Evolutionary conservation across 2,888 invertebrate genomes (phyloP), one percentile per base, ranked within the genome.

Genomic region (Drosophila falleni): DNA sequence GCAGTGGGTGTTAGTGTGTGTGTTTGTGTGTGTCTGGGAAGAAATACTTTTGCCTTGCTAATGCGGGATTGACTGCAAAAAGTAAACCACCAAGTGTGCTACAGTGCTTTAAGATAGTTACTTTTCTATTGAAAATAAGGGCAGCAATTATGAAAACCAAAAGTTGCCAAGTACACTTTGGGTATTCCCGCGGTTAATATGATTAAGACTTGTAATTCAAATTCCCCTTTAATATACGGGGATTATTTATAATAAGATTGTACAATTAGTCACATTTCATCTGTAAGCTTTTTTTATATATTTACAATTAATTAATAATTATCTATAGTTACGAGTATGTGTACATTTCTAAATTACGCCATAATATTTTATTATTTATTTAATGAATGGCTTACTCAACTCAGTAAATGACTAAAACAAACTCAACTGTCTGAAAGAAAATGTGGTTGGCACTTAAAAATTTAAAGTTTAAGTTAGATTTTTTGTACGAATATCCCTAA

Each of bases 1-100:
- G n/a, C 64, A 60, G 72, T 72, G 72, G 71, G 35, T 26, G 46
- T 19, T 3, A 3, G 23, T 23, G 23, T 23, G 23, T 23, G 23
- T 23, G 23, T 23, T 2, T 23, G 23, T 23, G 23, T 23, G 31
- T 44, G 16, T 4, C 60, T 74, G 60, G 54, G 51, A 71, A 53
- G 44, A 9, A 59, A 23, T 19, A 16, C 23, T 15, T 35, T 10
- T 8, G 29, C 13, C 42, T 33, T 46, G 11, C 59, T 35, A 42
- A 78, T 78, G 80, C 77, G 77, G 77, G 77, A 78, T 23, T 41
- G 47, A 33, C 23, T 39, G 59, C 26, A 35, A 44, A 33, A 50
- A 61, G 47, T 31, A 69, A 61, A 68, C 46, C 58, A 68, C 26
- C 42, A 53, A 35, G n/a, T 26, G 42, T 26, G 35, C 29, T 13